Conservation (phyloP, 2,113 vertebrate species). For the Anser brachyrhynchus region DNA sequence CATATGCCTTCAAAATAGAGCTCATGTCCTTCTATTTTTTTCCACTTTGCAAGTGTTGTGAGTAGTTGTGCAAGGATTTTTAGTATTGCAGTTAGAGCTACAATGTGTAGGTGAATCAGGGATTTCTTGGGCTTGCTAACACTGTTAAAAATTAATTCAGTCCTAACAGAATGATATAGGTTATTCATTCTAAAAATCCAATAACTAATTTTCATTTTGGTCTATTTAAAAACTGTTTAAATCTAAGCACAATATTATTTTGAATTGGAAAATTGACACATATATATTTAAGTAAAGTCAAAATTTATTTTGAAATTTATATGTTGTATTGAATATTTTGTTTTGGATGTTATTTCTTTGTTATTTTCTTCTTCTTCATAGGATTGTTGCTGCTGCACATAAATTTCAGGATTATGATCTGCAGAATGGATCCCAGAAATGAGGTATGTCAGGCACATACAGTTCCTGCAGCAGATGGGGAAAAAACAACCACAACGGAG, state of each 20-base stretch:
- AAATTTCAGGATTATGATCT: neutral
- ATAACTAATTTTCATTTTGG: neutral
- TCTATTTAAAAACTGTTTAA: neutral
- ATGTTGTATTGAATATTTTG: neutral
- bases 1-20: neutral
- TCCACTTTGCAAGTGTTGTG: accelerated
- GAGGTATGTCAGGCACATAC: neutral
- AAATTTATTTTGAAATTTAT: neutral
- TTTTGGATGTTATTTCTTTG: neutral
- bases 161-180: neutral
- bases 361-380: neutral
- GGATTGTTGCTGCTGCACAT: neutral
- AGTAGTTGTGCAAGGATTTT: neutral
- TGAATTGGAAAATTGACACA: neutral
- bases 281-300: neutral
- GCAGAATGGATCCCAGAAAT: neutral
- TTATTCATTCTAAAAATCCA: neutral
- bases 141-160: neutral
- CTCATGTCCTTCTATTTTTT: neutral
- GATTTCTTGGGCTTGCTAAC: neutral
- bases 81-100: neutral
- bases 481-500: neutral
- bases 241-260: neutral
- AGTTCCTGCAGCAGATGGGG: neutral
- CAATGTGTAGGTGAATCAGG: neutral